Percentiles rank a stretch among this genome's conserved stretches.
These are phyloP conservation scores for Schlechtendalia chinensis DNA, from an alignment of 1,140 invertebrate genomes.

Conservation along the genomic window DNA sequence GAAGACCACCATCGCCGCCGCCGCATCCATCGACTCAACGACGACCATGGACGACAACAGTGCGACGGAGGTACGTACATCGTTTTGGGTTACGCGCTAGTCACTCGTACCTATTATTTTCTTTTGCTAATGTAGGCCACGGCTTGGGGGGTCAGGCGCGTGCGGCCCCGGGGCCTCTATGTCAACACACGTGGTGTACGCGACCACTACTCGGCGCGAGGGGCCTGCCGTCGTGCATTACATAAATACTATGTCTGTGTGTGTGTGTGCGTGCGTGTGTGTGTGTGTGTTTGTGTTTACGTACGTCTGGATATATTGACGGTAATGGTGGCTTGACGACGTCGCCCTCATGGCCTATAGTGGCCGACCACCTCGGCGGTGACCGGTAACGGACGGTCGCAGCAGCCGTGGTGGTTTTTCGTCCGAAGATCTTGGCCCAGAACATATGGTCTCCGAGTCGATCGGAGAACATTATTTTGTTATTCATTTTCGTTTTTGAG, in stretches of 20 bases:
- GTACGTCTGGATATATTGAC: too few relatives aligned
- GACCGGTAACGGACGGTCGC: not conserved
- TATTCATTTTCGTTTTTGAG: constrained; percentile 26
- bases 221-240: too few relatives aligned
- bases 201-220: too few relatives aligned
- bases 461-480: not conserved
- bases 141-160: not conserved
- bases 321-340: too few relatives aligned
- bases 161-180: not conserved
- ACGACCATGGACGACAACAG: constrained; percentile 42
- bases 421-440: not conserved
- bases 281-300: too few relatives aligned
- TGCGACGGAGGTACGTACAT: constrained; percentile 10
- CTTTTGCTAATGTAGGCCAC: not conserved
- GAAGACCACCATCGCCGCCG: constrained; percentile 15
- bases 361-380: not conserved
- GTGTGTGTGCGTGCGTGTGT: too few relatives aligned
- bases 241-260: too few relatives aligned
- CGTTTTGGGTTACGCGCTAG: not conserved
- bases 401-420: not conserved
- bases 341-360: too few relatives aligned
- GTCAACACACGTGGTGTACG: too few relatives aligned
- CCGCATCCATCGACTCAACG: not conserved
- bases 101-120: too few relatives aligned
- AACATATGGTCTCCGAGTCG: constrained; percentile 4